Evolutionary conservation across 2,113 vertebrate genomes (phyloP).

Genomic region (Oceanodroma tethys): DNA sequence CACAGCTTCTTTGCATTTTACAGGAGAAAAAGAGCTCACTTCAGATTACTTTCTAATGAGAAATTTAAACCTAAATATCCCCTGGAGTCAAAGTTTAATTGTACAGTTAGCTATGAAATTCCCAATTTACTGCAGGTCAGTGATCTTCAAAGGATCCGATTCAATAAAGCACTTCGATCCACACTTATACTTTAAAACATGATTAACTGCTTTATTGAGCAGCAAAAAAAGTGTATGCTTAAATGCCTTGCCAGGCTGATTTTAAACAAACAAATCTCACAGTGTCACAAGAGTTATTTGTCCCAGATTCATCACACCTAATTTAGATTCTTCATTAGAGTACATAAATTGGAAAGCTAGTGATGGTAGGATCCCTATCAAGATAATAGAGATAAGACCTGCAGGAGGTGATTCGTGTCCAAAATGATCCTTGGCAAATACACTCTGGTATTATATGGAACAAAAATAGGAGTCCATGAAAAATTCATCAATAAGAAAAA

Average conservation of each 20-base stretch:
- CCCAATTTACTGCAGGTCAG: background rate
- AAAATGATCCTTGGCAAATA: background rate
- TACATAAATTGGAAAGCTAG: background rate
- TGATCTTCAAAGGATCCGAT: background rate
- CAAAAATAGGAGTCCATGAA: background rate
- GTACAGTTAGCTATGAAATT: background rate
- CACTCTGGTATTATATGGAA: background rate
- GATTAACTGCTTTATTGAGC: conserved; percentile 6
- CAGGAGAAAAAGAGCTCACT: background rate
- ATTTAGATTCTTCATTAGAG: background rate
- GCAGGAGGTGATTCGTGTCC: background rate
- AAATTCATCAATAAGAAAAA: background rate
- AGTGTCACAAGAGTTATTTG: background rate
- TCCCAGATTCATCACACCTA: background rate
- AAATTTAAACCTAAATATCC: conserved; percentile 16
- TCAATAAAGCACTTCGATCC: background rate
- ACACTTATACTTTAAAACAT: background rate
- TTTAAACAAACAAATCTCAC: background rate
- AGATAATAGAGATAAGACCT: background rate
- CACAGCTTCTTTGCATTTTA: background rate
- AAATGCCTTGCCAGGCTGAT: background rate
- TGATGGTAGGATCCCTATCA: background rate
- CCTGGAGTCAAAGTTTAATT: conserved; percentile 12
- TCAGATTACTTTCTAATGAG: conserved; percentile 9
- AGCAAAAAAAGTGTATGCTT: background rate